Conservation (phyloP, 1,140 invertebrate genomes). For the Zelostemma sp. region DNA sequence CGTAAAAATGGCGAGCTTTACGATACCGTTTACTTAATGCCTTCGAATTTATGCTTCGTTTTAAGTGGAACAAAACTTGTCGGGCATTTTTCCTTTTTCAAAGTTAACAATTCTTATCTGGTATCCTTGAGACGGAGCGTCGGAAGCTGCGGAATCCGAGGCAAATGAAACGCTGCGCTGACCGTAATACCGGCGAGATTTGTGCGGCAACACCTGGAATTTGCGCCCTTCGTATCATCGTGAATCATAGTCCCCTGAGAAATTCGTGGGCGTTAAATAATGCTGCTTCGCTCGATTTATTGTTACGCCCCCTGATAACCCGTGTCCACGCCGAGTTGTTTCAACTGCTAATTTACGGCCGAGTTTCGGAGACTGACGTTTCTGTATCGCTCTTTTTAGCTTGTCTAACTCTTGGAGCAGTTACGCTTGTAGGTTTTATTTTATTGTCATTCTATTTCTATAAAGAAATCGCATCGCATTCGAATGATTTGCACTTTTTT, state of each 20-base stretch:
- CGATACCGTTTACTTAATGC: slow-evolving; percentile 1
- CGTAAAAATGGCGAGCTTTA: slow-evolving; percentile 4
- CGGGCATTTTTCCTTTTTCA: slow-evolving; percentile 2
- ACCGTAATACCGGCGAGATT: slow-evolving; percentile 10
- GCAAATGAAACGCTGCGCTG: slow-evolving; percentile 25
- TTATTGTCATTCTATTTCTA: too few species aligned
- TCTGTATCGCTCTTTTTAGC: slow-evolving; percentile 28
- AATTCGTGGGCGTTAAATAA: slow-evolving; percentile 63
- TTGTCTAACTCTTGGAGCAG: too few species aligned
- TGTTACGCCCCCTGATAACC: slow-evolving; percentile 52
- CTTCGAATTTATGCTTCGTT: neutral
- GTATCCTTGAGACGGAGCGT: slow-evolving; percentile 25
- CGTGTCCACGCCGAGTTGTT: slow-evolving; percentile 36
- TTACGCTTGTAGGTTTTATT: too few species aligned
- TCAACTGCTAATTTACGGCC: slow-evolving; percentile 50
- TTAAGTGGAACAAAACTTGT: slow-evolving; percentile 4
- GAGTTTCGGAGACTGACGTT: slow-evolving; percentile 20
- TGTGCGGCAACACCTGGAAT: slow-evolving; percentile 27
- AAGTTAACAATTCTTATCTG: slow-evolving; percentile 18
- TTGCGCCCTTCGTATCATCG: slow-evolving; percentile 27
- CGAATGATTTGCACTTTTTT: too few species aligned
- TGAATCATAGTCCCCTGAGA: slow-evolving; percentile 43
- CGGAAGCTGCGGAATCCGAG: slow-evolving; percentile 17
- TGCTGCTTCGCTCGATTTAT: slow-evolving; percentile 57
- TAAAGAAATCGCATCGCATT: too few species aligned